phyloP scores from a whole-genome alignment of 2,113 vertebrate species.

The Coreoperca whiteheadi region DNA sequence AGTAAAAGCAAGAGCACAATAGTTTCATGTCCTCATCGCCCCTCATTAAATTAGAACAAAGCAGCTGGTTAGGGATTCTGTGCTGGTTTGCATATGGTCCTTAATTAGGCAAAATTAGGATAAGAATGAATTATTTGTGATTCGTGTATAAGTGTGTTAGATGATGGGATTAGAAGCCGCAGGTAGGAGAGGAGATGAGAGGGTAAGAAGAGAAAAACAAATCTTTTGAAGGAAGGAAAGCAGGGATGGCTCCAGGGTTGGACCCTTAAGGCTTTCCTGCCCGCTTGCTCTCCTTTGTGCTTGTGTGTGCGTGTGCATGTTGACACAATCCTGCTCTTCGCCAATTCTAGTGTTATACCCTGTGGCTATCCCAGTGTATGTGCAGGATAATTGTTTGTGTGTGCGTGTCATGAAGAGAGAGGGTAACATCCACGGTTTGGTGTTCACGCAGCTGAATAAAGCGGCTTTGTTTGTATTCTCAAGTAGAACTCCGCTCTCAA shows the following conservation, averaged over 20 bases:
- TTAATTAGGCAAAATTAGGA: constrained; percentile 54
- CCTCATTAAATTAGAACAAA: constrained; percentile 31
- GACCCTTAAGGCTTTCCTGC: constrained; percentile 44
- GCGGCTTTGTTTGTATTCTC: constrained; percentile 34
- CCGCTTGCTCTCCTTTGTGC: constrained; percentile 3
- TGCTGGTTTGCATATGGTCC: constrained; percentile 27
- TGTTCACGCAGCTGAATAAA: constrained; percentile 29
- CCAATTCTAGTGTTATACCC: constrained; percentile 10
- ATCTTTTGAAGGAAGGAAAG: constrained; percentile 39
- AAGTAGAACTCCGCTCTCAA: constrained; percentile 24
- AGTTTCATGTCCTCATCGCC: constrained; percentile 7
- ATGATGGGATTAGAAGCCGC: constrained; percentile 33
- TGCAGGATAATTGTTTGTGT: constrained; percentile 3
- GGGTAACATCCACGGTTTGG: constrained; percentile 3
- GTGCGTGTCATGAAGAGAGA: not conserved
- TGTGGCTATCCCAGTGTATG: constrained; percentile 10
- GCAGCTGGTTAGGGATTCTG: constrained; percentile 21
- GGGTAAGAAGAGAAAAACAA: not conserved
- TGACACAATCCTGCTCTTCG: constrained; percentile 1
- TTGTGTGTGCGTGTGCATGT: not conserved
- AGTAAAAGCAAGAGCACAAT: not conserved
- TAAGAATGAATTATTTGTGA: constrained; percentile 49
- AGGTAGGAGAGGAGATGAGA: constrained; percentile 37
- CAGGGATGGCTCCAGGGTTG: constrained; percentile 12
- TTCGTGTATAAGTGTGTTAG: constrained; percentile 25